A percentile compares a stretch with the other conserved stretches of the same genome.
Conservation (phyloP, 2,888 invertebrate genomes). For the Ophion ellenae region DNA sequence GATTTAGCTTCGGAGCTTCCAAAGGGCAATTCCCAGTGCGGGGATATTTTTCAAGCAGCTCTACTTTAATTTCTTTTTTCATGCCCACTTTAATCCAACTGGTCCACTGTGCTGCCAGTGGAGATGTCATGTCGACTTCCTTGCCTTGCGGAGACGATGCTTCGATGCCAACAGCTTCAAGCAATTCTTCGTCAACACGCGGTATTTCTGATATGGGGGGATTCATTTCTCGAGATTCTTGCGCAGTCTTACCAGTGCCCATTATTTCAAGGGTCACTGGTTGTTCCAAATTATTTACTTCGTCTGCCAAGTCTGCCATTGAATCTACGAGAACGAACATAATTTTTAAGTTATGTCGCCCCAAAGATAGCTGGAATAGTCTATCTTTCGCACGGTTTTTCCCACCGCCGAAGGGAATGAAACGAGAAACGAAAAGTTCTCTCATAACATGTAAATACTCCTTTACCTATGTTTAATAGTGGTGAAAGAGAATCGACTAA, state of each 20-base stretch:
- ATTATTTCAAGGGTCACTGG: neutral
- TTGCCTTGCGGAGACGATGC: conserved; percentile 30
- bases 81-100: conserved; percentile 40
- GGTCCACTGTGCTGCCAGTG: conserved; percentile 46
- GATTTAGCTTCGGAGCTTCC: conserved; percentile 61
- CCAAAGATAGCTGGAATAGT: conserved; percentile 14
- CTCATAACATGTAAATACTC: neutral
- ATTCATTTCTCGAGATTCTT: conserved; percentile 29
- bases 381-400: conserved; percentile 15
- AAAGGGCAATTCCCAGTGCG: conserved; percentile 30
- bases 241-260: conserved; percentile 17
- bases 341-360: conserved; percentile 9
- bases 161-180: neutral
- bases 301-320: conserved; percentile 2
- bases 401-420: conserved; percentile 8
- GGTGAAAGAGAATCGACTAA: neutral
- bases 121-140: conserved; percentile 39
- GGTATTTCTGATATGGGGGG: conserved; percentile 1
- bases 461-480: neutral
- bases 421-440: too few species aligned
- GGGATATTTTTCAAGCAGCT: neutral
- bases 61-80: conserved; percentile 23
- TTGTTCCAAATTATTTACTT: neutral
- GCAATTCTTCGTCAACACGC: neutral
- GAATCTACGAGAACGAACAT: conserved; percentile 38